Evolutionary conservation across 2,797 vertebrate genomes (phyloP), one percentile per base, ranked within the genome.

Genomic region (Halcyon chelicuti): DNA sequence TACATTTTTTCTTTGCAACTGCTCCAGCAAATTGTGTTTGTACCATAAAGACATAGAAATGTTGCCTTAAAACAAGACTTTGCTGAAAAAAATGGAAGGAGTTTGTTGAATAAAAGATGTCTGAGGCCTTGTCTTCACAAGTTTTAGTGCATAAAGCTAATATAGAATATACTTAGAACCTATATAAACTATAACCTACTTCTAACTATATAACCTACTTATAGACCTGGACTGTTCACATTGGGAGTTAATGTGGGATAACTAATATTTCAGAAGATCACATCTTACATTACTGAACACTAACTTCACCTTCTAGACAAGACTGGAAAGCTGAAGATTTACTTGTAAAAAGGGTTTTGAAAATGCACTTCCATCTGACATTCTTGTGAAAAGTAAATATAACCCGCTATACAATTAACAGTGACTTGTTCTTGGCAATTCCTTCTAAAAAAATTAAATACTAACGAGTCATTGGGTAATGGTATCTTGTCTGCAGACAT

Each of bases 311-410:
- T 88, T 87, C 31, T 35, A 88, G 83, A 66, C 33, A 39, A 85
- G 74, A 26, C n/a, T 75, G 63, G 13, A 40, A 88, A 54, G 39
- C 83, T 39, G 74, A 26, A 54, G 26, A 75, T 61, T 68, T 88
- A 52, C 39, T 77, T 2, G 3, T 26, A 92, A 83, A 83, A 54
- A 61, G 15, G 14, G 6, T 54, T 91, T 78, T 70, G 49, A 82
- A 88, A 88, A 93, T 67, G 29, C 47, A 81, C 14, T 89, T 96
- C 55, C 90, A 47, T 93, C 60, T 91, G 67, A 74, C 55, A 37
- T 68, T 96, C 58, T 75, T 54, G 13, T 68, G 62, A 85, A 67
- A 96, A 94, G 63, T 85, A 95, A 96, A 90, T 95, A 65, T 87
- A 75, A 94, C 40, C 37, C 86, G 66, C 81, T 84, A 60, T 67